phyloP scores from a whole-genome alignment of 2,888 invertebrate genomes.

The Caenorhabditis sp. region DNA sequence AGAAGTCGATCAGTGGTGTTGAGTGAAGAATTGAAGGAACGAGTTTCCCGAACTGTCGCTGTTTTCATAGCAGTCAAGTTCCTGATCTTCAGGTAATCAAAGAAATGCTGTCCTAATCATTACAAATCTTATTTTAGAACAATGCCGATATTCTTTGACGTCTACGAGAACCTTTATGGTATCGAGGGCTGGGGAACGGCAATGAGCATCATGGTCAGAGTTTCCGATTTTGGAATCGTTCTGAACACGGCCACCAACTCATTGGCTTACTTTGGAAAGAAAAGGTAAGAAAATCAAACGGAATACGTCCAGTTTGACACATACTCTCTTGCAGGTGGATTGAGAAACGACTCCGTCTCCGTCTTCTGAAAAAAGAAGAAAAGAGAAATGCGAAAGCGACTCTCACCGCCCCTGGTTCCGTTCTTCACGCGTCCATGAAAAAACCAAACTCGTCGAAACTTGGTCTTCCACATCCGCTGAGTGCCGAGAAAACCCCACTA shows the following conservation, averaged over 20 bases:
- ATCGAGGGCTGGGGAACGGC: constrained; percentile 80
- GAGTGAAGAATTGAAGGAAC: constrained; percentile 78
- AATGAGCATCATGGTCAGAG: constrained; percentile 78
- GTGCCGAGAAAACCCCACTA: constrained; percentile 52
- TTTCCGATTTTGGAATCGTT: constrained; percentile 81
- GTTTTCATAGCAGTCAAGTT: constrained; percentile 82
- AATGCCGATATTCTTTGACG: constrained; percentile 81
- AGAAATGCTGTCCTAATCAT: too few relatives aligned
- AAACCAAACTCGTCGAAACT: constrained; percentile 25
- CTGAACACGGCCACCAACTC: constrained; percentile 82
- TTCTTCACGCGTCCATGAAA: constrained; percentile 42
- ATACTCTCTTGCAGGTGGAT: constrained; percentile 64
- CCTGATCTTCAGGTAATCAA: constrained; percentile 77
- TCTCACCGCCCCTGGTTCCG: constrained; percentile 22
- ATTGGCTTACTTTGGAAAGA: constrained; percentile 80
- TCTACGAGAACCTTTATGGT: constrained; percentile 80
- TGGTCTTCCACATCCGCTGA: constrained; percentile 53
- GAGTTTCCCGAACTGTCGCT: constrained; percentile 79
- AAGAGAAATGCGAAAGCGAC: constrained; percentile 66
- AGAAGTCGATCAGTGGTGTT: constrained; percentile 76
- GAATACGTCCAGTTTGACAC: neutral
- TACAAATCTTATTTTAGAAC: constrained; percentile 70
- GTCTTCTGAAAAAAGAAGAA: constrained; percentile 74
- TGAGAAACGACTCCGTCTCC: constrained; percentile 69
- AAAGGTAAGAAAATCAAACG: constrained; percentile 39